Base-by-base conservation (phyloP, 1,140 invertebrate genomes). In the Zophobas morio region DNA sequence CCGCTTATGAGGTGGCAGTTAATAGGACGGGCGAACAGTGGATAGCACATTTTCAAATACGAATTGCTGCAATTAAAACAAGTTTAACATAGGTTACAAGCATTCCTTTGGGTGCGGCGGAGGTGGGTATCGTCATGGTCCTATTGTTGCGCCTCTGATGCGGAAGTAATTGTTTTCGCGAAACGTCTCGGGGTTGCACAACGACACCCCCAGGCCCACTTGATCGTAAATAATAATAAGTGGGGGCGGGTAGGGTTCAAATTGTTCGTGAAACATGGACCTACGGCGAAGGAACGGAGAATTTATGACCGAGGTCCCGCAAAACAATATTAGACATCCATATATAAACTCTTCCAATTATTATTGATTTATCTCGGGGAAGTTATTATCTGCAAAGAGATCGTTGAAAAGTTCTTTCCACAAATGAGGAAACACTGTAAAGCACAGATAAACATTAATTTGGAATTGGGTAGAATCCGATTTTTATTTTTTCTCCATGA, bases 1-100 rank as follows among this genome's bases (percentile, higher is more conserved):
- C 32, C 57, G 37, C n/a, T 60, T 60, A 60, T 60, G 57, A 60
- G 57, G 57, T 60, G 57, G 57, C 37, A 60, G 34, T 60, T 60
- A 60, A 60, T 60, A 37, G 57, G 57, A 33, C 57, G 37, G 57
- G 35, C 57, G 37, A 40, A 37, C n/a, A 37, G n/a, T 20, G 37
- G 57, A 60, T 60, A 33, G 57, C 57, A 60, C 57, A 60, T 60
- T 60, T 60, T 60, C 57, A 60, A 60, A 60, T 60, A 60, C 57
- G 57, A 60, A 60, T 60, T 36, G 57, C 57, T 6, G 57, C n/a
- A 60, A 60, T 60, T 60, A 60, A 60, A 60, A 60, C 34, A 33
- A 60, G 34, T 60, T 60, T 60, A 60, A 60, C 37, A 5, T 6
- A 37, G 34, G 57, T 34, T 20, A 8, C 37, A 2, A 20, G 35